Evolutionary conservation across 1,140 invertebrate genomes (phyloP).

Genomic region (Hylaeus volcanicus): DNA sequence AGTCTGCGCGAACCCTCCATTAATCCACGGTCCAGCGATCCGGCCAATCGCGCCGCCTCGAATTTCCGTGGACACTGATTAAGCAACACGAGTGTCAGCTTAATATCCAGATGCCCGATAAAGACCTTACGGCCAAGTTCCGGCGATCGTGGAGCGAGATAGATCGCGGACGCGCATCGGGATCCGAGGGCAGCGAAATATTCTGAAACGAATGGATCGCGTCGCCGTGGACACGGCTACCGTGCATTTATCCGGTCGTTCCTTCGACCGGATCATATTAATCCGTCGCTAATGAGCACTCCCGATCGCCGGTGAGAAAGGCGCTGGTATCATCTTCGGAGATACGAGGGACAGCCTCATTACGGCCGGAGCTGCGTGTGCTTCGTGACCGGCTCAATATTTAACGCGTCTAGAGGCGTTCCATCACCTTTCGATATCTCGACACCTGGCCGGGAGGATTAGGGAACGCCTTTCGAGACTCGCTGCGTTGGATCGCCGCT

Average conservation of each 20-base stretch:
- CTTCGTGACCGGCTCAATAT: constrained; percentile 70
- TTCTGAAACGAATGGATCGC: constrained; percentile 52
- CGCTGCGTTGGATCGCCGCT: not conserved
- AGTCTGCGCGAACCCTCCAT: not conserved
- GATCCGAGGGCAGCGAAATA: constrained; percentile 27
- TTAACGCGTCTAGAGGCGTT: constrained; percentile 73
- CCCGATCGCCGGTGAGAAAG: constrained; percentile 64
- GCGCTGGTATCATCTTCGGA: constrained; percentile 55
- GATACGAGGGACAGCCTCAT: constrained; percentile 71
- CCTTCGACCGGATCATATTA: constrained; percentile 75
- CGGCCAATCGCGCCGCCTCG: constrained; percentile 3
- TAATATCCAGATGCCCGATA: constrained; percentile 46
- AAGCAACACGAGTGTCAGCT: constrained; percentile 18
- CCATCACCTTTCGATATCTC: constrained; percentile 74
- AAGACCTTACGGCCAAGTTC: constrained; percentile 35
- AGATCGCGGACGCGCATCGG: constrained; percentile 31
- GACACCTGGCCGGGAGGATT: constrained; percentile 41
- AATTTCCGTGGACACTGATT: constrained; percentile 46
- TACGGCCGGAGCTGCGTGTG: constrained; percentile 58
- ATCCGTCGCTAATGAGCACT: constrained; percentile 77
- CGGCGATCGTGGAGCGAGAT: constrained; percentile 37
- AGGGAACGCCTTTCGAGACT: constrained; percentile 10
- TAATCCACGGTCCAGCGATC: not conserved
- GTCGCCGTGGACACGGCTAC: constrained; percentile 64
- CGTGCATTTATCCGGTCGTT: constrained; percentile 72